Percentiles rank a stretch among this genome's conserved stretches.
Evolutionary conservation across 2,888 invertebrate species (phyloP).

Genomic region (Aspidapion aeneum): DNA sequence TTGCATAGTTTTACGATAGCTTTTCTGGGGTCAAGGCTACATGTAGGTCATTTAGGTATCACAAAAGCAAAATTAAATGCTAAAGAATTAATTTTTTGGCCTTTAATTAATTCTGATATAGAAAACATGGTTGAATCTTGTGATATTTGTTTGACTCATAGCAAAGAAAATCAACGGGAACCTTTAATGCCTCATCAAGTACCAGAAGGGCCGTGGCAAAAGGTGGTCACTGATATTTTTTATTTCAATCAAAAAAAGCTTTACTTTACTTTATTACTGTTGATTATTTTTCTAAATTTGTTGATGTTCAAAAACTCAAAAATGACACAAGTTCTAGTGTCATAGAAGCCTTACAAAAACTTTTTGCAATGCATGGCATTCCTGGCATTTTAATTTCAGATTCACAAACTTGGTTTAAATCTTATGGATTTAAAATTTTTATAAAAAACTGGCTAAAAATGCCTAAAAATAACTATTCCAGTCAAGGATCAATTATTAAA

Average conservation of each 20-base stretch:
- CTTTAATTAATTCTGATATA: too few relatives aligned
- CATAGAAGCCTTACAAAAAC: slow-evolving; percentile 9
- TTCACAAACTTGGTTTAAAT: slow-evolving; percentile 24
- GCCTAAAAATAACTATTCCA: not conserved
- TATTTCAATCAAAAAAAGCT: slow-evolving; percentile 12
- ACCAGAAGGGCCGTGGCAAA: slow-evolving; percentile 21
- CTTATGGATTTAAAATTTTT: slow-evolving; percentile 25
- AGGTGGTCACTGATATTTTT: slow-evolving; percentile 20
- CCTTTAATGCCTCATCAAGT: slow-evolving; percentile 19
- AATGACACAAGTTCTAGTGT: slow-evolving; percentile 13
- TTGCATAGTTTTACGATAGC: too few relatives aligned
- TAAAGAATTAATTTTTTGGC: too few relatives aligned
- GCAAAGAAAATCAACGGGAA: slow-evolving; percentile 15
- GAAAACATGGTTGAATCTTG: slow-evolving; percentile 26
- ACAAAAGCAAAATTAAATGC: too few relatives aligned
- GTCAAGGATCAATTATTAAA: not conserved
- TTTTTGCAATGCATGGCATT: slow-evolving; percentile 20
- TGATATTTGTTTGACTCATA: slow-evolving; percentile 18
- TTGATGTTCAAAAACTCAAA: slow-evolving; percentile 23
- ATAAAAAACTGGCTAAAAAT: slow-evolving; percentile 10
- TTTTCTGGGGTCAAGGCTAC: too few relatives aligned
- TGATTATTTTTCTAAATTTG: slow-evolving; percentile 33
- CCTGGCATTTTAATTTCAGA: slow-evolving; percentile 22
- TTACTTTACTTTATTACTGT: slow-evolving; percentile 27
- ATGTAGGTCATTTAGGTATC: too few relatives aligned